Evolutionary conservation across 2,113 vertebrate genomes (phyloP).

Genomic region (Miniopterus natalensis): DNA sequence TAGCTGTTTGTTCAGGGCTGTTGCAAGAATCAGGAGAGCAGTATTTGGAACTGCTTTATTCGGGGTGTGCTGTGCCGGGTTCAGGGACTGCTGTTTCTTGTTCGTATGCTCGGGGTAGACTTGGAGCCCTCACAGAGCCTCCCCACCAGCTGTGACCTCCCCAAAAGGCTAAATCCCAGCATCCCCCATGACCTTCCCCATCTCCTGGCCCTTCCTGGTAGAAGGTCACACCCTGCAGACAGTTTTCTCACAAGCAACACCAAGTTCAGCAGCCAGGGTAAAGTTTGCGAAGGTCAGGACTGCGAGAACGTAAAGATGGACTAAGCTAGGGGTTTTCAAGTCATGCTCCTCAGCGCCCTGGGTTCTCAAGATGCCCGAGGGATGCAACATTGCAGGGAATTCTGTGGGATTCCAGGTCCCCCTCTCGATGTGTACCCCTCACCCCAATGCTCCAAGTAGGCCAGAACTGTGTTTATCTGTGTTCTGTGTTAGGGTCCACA

Average conservation of each 20-base stretch:
- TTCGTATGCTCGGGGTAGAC: neutral
- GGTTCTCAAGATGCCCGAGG: neutral
- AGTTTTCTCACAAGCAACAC: neutral
- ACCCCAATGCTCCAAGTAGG: neutral
- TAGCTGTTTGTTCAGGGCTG: constrained; percentile 25
- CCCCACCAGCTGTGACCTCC: neutral
- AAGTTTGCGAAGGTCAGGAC: neutral
- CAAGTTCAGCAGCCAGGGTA: neutral
- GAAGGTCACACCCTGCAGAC: neutral
- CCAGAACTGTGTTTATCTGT: neutral
- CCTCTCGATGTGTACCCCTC: neutral
- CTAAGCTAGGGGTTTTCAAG: neutral
- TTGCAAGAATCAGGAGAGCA: neutral
- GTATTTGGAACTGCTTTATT: neutral
- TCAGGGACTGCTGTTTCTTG: neutral
- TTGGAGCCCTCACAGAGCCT: neutral
- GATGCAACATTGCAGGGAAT: neutral
- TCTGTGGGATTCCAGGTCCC: neutral
- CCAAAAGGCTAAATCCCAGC: neutral
- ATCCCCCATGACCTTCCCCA: neutral
- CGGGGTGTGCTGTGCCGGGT: neutral
- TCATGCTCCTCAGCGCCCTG: neutral
- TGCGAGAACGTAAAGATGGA: no score
- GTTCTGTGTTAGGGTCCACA: neutral
- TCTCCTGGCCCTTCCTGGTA: neutral